Base-by-base conservation (phyloP, 2,888 invertebrate species). In the Eugnorisma glareosa region DNA sequence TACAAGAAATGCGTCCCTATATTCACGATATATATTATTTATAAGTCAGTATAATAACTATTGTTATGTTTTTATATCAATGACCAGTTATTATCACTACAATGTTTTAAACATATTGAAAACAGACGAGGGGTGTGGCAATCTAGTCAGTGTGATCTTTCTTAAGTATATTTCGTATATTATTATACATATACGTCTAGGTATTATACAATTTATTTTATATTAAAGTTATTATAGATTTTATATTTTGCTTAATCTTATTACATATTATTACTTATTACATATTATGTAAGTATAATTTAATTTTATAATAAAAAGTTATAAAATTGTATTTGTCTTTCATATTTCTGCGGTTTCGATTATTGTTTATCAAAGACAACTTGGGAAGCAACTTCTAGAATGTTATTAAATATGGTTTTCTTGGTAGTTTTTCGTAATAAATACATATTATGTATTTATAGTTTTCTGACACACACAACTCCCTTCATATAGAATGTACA, bases 101-200 rank as follows among this genome's bases (percentile, higher is more conserved):
- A 81, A 63, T 72, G 63, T 75, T 48, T 80, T 68, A 81, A 84
- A 83, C 80, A 82, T 89, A 83, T 82, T 83, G 83, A 90, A 91
- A 93, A 89, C 96, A 95, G 96, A 95, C 94, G 94, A 96, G 92
- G 96, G 96, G 96, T 96, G 96, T 96, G 96, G 93, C 94, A 95
- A 91, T 96, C 96, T 96, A 96, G 96, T 96, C 96, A 96, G 96
- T 95, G 95, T 96, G 96, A 94, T 95, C 93, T 95, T 93, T 94
- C 92, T 78, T 88, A 89, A 86, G 86, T 87, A 81, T 90, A 86
- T 79, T 89, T 88, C 86, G 77, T 89, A 86, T 83, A 89, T 86
- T 85, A 83, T 84, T 85, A 81, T 87, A 87, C 85, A 83, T 86
- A 81, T 88, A 87, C 86, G 83, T 84, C 77, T 89, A 90, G 85